phyloP scores from a whole-genome alignment of 2,113 vertebrate species.

The Narcine bancroftii region DNA sequence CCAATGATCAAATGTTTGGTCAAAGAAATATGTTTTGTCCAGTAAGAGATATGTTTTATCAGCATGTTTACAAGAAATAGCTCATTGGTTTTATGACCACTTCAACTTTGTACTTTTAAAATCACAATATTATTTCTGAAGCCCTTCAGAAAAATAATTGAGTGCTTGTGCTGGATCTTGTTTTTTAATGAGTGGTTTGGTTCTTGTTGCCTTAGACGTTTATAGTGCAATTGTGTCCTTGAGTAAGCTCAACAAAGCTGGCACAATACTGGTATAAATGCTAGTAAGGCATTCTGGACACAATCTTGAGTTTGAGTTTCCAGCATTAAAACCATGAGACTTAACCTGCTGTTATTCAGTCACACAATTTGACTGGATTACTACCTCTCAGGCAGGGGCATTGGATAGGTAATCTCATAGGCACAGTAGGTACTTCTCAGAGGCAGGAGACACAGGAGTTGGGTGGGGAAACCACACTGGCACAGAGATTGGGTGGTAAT shows the following conservation, averaged over 20 bases:
- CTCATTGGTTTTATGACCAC: too few relatives aligned
- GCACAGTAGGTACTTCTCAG: neutral
- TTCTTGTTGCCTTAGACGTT: neutral
- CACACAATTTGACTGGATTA: neutral
- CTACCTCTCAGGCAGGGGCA: neutral
- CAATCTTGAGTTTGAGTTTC: constrained; percentile 5
- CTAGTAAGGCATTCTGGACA: neutral
- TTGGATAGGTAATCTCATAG: neutral
- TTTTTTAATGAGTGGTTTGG: neutral
- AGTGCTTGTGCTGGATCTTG: neutral
- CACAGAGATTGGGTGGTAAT: too few relatives aligned
- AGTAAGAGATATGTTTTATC: neutral
- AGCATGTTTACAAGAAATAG: neutral
- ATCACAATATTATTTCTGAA: neutral
- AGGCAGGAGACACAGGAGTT: neutral
- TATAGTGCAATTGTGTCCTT: constrained; percentile 25
- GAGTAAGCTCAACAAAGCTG: neutral
- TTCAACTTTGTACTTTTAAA: neutral
- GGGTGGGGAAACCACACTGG: neutral
- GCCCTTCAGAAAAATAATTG: neutral
- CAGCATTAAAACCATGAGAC: neutral
- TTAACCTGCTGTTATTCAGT: neutral
- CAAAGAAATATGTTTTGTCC: neutral
- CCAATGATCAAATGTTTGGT: neutral
- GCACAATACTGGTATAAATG: neutral